A percentile compares a stretch with the other conserved stretches of the same genome.
phyloP scores from a whole-genome alignment of 2,888 invertebrate species.

The Platycnemis pennipes region DNA sequence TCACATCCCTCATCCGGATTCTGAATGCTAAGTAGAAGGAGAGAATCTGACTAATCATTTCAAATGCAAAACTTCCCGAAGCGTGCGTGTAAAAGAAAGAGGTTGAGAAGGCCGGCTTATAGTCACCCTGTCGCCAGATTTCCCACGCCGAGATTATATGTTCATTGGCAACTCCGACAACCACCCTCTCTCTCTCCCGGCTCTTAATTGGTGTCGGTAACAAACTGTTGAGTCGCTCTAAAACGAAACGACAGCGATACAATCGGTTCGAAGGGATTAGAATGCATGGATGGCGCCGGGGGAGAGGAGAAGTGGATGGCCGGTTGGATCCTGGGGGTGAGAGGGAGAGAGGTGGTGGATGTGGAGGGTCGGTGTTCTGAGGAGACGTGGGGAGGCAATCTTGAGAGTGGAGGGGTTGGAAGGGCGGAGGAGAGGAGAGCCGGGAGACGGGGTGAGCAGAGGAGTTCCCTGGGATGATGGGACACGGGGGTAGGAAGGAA shows the following conservation, averaged over 20 bases:
- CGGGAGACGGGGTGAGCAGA: background rate
- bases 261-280: conserved; percentile 13
- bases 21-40: background rate
- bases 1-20: no score
- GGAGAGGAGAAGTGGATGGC: background rate
- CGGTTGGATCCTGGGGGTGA: background rate
- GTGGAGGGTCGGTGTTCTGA: background rate
- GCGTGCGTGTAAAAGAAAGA: background rate
- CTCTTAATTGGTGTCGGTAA: conserved; percentile 36
- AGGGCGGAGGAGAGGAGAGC: background rate
- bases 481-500: background rate
- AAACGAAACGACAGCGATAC: conserved; percentile 32
- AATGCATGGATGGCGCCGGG: background rate
- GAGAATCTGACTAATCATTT: background rate
- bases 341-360: background rate
- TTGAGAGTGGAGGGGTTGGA: no score
- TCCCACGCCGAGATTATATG: background rate
- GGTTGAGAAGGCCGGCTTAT: background rate
- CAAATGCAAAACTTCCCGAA: background rate
- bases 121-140: background rate
- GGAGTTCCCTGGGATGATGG: background rate
- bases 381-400: background rate
- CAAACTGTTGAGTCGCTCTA: conserved; percentile 33
- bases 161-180: conserved; percentile 16
- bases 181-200: background rate